phyloP scores from a whole-genome alignment of 2,888 invertebrate species.

The Cantharis nigra region DNA sequence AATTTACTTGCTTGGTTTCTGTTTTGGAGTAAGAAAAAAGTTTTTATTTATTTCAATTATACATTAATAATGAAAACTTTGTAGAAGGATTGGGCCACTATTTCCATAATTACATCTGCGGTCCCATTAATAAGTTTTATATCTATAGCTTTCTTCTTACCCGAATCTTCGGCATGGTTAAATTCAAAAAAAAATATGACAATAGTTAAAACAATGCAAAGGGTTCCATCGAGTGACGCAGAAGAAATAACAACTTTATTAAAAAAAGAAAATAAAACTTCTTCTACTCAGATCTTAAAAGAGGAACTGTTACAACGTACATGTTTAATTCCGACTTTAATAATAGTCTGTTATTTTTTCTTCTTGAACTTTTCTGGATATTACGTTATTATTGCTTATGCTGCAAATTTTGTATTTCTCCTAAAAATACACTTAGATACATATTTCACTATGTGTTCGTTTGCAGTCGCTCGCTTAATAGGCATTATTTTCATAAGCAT shows the following conservation, averaged over 20 bases:
- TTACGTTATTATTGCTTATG: background rate
- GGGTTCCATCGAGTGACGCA: background rate
- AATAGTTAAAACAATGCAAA: background rate
- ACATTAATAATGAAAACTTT: background rate
- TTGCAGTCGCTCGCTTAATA: background rate
- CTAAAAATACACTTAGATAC: background rate
- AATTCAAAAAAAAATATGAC: background rate
- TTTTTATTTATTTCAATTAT: background rate
- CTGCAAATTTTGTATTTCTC: background rate
- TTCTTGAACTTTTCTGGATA: background rate
- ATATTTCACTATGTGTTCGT: background rate
- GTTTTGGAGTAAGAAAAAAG: background rate
- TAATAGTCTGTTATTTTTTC: background rate
- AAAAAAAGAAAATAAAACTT: background rate
- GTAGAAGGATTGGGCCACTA: background rate
- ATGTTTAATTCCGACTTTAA: background rate
- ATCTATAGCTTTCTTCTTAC: background rate
- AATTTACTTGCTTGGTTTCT: background rate
- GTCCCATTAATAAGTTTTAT: background rate
- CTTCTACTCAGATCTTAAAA: background rate
- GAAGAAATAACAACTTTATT: background rate
- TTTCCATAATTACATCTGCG: background rate
- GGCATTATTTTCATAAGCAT: background rate
- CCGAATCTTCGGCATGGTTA: background rate
- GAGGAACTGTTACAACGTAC: background rate